Evolutionary conservation across 2,888 invertebrate species (phyloP).

Genomic region (Lasius platythorax): DNA sequence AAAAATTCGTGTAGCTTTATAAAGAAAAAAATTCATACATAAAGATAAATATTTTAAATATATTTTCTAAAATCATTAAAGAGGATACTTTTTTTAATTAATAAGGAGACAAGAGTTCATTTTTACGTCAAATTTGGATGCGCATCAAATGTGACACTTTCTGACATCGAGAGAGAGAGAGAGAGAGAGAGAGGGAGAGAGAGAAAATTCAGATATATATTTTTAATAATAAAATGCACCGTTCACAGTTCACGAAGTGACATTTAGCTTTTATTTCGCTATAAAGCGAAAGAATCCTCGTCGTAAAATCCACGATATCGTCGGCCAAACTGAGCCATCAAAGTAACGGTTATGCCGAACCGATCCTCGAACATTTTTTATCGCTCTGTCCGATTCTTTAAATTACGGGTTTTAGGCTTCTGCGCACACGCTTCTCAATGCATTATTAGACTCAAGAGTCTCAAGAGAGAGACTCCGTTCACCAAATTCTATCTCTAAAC

Average conservation of each 20-base stretch:
- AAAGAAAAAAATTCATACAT: too few species aligned
- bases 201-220: constrained; percentile 49
- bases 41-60: not conserved
- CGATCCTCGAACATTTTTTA: constrained; percentile 49
- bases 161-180: not conserved
- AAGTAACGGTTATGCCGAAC: constrained; percentile 63
- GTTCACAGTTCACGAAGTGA: constrained; percentile 50
- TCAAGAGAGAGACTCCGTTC: constrained; percentile 11
- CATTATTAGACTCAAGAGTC: constrained; percentile 10
- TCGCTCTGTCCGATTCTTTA: constrained; percentile 55
- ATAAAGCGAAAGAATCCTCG: constrained; percentile 60
- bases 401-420: constrained; percentile 35
- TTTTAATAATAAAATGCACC: constrained; percentile 63
- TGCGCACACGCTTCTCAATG: constrained; percentile 39
- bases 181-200: not conserved
- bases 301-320: constrained; percentile 62
- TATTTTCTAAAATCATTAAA: not conserved
- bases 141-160: not conserved
- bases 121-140: not conserved
- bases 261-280: constrained; percentile 45
- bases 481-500: constrained; percentile 3
- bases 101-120: not conserved
- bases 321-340: constrained; percentile 51
- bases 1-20: too few species aligned
- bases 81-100: not conserved